These are phyloP conservation scores for Caenorhabditis drosophilae DNA, from an alignment of 2,888 invertebrate species.

Conservation along the genomic window DNA sequence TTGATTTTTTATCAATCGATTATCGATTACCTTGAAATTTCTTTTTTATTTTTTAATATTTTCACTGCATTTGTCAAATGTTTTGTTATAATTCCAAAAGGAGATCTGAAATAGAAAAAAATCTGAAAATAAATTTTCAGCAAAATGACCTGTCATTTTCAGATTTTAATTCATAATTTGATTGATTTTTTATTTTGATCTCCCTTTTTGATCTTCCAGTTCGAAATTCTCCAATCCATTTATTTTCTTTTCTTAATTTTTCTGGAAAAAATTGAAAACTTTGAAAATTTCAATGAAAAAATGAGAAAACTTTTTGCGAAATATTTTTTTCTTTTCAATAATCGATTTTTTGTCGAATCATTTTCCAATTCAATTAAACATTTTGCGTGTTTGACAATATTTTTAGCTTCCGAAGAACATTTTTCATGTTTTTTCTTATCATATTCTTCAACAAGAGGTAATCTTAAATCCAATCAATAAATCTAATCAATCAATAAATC, in stretches of 20 bases:
- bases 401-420: constrained; percentile 39
- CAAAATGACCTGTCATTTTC: constrained; percentile 14
- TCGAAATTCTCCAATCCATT: constrained; percentile 26
- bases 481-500: background rate
- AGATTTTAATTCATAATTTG: constrained; percentile 14
- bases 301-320: constrained; percentile 14
- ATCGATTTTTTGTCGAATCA: constrained; percentile 3
- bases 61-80: constrained; percentile 24
- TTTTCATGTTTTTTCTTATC: constrained; percentile 28
- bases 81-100: constrained; percentile 18
- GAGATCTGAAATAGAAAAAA: constrained; percentile 10
- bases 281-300: background rate
- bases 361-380: constrained; percentile 42
- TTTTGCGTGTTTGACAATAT: constrained; percentile 43
- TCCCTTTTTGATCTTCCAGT: constrained; percentile 15
- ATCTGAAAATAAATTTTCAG: background rate
- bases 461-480: constrained; percentile 9
- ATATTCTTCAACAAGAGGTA: constrained; percentile 23
- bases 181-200: constrained; percentile 12
- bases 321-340: constrained; percentile 12
- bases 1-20: background rate
- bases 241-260: background rate
- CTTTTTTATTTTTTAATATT: constrained; percentile 14
- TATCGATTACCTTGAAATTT: constrained; percentile 9
- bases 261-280: too few species aligned